phyloP scores from a whole-genome alignment of 2,113 vertebrate genomes.

The Paradisaea rubra region DNA sequence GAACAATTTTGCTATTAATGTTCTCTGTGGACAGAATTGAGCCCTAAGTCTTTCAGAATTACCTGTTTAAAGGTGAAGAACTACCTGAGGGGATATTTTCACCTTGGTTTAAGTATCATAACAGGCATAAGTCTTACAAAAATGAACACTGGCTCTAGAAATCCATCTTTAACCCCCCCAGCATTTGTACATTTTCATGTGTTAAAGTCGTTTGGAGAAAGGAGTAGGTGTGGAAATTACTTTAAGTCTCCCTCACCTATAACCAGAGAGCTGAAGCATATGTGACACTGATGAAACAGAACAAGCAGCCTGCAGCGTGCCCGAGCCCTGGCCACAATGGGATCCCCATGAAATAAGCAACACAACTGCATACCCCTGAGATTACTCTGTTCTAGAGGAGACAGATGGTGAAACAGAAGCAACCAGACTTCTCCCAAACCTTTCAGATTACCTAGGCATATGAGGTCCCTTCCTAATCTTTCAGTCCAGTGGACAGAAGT shows the following conservation, averaged over 20 bases:
- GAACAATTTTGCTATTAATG: neutral
- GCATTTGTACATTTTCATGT: neutral
- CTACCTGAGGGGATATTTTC: neutral
- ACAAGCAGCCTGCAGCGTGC: neutral
- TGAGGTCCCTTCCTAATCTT: neutral
- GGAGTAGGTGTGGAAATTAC: neutral
- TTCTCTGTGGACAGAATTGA: neutral
- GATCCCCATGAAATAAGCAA: neutral
- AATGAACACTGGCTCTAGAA: neutral
- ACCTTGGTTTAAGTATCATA: neutral
- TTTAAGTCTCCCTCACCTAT: neutral
- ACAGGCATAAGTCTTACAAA: neutral
- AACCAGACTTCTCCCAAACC: neutral
- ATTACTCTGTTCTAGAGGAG: neutral
- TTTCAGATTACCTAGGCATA: neutral
- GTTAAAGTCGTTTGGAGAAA: neutral
- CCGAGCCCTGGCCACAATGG: neutral
- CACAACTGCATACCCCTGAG: neutral
- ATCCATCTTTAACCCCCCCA: neutral
- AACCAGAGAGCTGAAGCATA: neutral
- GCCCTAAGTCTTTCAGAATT: neutral
- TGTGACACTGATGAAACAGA: neutral
- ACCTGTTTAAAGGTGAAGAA: neutral
- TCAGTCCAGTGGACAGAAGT: neutral
- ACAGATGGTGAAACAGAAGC: neutral